Percentiles rank a stretch among this genome's conserved stretches.
Evolutionary conservation across 2,888 invertebrate species (phyloP).

Genomic region (Notocelia uddmanniana): DNA sequence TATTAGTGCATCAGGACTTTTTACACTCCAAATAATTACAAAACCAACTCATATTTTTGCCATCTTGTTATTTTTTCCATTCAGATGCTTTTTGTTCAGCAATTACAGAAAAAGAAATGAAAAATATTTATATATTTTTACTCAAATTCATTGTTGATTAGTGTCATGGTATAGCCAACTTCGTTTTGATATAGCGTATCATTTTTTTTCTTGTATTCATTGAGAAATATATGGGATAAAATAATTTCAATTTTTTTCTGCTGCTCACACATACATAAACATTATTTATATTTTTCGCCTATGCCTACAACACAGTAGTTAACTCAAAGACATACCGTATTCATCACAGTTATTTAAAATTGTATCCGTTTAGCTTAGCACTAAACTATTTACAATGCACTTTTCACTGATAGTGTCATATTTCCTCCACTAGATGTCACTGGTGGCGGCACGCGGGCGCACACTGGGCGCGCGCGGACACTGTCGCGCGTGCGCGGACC

Average conservation of each 20-base stretch:
- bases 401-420: slow-evolving; percentile 30
- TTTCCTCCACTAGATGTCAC: slow-evolving; percentile 39
- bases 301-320: not conserved
- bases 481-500: slow-evolving; percentile 22
- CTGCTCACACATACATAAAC: not conserved
- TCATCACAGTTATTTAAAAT: not conserved
- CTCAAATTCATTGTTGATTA: too few species aligned
- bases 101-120: too few species aligned
- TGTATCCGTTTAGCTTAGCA: slow-evolving; percentile 8
- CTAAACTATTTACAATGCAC: slow-evolving; percentile 15
- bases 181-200: not conserved
- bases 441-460: slow-evolving; percentile 35
- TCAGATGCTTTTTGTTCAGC: too few species aligned
- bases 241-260: not conserved
- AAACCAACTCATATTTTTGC: too few species aligned
- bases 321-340: slow-evolving; percentile 14
- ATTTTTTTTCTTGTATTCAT: not conserved
- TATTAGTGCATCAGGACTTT: too few species aligned
- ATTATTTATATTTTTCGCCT: not conserved
- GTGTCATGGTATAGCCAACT: too few species aligned
- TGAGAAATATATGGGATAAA: not conserved
- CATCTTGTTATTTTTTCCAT: too few species aligned
- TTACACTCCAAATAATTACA: too few species aligned
- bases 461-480: slow-evolving; percentile 22
- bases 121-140: too few species aligned